Evolutionary conservation across 2,888 invertebrate genomes (phyloP), one percentile per base, ranked within the genome.

Genomic region (Panzeria rudis): DNA sequence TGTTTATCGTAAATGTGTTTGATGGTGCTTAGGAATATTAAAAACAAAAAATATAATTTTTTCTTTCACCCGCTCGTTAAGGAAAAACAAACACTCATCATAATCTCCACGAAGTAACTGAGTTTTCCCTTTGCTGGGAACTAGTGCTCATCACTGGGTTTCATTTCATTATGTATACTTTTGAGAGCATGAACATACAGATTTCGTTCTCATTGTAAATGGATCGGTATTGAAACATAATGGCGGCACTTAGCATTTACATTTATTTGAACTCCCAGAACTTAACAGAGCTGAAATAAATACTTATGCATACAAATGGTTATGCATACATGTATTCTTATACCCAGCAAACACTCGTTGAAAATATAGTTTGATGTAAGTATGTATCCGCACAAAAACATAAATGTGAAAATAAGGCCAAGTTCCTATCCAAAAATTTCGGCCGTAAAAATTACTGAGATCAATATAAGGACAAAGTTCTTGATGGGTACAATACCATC

Each of bases 31-130:
- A 35, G 69, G 41, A 66, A 78, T 72, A 54, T 29, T 71, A 44
- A 61, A 54, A 79, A 69, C 38, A 52, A 83, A 83, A 80, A 68
- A 52, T 69, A 78, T 75, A 61, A 75, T 73, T 50, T n/a, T 11
- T 32, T 15, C 11, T 54, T 38, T 35, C 11, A 73, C 17, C 38
- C 69, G 78, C n/a, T 23, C 54, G 9, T 23, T n/a, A 2, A 61
- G 11, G 44, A n/a, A n/a, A 44, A 38, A 54, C 23, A 80, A 86
- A 76, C 66, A 32, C 66, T 82, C 73, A 64, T 54, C 52, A 69
- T 82, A 71, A 75, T 71, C 73, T 86, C 56, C 82, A 84, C 76
- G 72, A 81, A 75, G 79, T 41, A 71, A 86, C 86, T 86, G 72
- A 82, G 66, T 56, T 41, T 32, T 20, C 23, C 47, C 66, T 77